Conservation (phyloP, 2,888 invertebrate genomes). For the Oligia latruncula region DNA sequence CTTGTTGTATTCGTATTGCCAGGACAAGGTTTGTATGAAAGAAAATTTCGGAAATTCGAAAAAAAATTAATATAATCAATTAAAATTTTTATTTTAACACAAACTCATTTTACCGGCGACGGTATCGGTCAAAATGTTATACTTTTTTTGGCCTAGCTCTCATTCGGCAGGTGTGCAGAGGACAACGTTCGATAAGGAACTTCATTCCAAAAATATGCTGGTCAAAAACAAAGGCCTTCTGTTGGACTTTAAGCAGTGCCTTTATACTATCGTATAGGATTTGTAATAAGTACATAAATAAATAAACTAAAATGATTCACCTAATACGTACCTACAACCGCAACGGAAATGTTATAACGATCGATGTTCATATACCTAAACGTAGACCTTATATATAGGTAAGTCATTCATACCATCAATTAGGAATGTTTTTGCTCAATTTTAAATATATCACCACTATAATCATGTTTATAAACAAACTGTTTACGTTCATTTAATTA, state of each 20-base stretch:
- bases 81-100: too few species aligned
- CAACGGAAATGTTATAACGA: background rate
- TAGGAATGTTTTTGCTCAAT: background rate
- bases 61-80: too few species aligned
- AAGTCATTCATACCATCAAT: background rate
- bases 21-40: too few species aligned
- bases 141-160: background rate
- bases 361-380: background rate
- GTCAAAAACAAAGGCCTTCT: background rate
- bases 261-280: background rate
- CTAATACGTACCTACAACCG: background rate
- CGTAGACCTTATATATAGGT: background rate
- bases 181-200: background rate
- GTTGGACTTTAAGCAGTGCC: background rate
- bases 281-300: background rate
- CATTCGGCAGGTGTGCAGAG: background rate
- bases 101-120: too few species aligned
- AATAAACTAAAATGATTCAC: constrained; percentile 7
- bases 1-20: too few species aligned
- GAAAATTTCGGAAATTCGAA: too few species aligned
- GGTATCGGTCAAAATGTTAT: background rate
- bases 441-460: background rate
- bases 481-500: background rate
- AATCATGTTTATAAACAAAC: background rate
- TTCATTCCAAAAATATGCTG: background rate